Base-by-base conservation (phyloP, 2,888 invertebrate species). In the Metallyticus violacea region DNA sequence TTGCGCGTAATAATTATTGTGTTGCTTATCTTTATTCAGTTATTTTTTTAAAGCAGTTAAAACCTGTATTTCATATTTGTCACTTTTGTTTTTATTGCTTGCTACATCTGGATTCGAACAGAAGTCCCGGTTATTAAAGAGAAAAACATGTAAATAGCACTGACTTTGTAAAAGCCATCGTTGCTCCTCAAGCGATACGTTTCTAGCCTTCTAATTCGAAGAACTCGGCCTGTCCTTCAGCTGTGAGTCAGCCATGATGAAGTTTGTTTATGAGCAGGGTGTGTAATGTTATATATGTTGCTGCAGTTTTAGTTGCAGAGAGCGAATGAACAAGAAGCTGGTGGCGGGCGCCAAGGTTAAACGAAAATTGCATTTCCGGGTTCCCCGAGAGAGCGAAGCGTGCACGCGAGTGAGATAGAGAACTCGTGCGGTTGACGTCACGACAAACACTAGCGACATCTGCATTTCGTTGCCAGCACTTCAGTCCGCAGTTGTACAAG, bases 341-440 rank as follows among this genome's bases (percentile, higher is more conserved):
- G n/a, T n/a, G 79, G 15, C 77, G 83, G 83, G 29, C 29, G 77
- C 81, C 81, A 86, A 86, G 86, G 86, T 86, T 86, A 86, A 82
- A 86, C 86, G 86, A 86, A 86, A 86, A 86, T 81, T 86, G 86
- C 86, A 86, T 86, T 86, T 86, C 86, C 86, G 86, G 86, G 86
- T 86, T 81, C 86, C 82, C 82, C 82, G 82, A 82, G 82, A 62
- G 29, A 25, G 82, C 26, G 40, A 62, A 76, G 76, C 82, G 82
- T 82, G 40, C 40, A 62, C 40, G 40, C 40, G 40, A 62, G 40
- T 15, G 40, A 62, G 40, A 62, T 62, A 62, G 40, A 62, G 40
- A 62, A 62, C 40, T 22, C 40, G 15, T 62, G 15, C 9, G 15
- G 1, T 15, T 62, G 40, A 62, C 40, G 40, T 62, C 40, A 62